Evolutionary conservation across 23 tunicate genomes (phyloP).

Genomic region (Diplosoma virens): DNA sequence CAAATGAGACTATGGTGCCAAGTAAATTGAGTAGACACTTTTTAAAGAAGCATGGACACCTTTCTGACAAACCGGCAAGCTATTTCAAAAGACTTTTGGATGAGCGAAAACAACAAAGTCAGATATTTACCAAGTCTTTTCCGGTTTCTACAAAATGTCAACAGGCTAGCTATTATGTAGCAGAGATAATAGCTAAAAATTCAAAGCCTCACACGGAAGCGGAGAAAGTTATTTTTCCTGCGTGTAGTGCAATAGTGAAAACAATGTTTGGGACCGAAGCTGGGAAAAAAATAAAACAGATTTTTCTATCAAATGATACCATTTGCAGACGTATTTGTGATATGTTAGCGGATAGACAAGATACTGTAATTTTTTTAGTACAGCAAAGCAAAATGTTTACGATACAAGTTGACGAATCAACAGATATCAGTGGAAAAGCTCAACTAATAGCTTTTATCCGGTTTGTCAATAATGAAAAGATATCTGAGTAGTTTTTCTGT

Average conservation of each 20-base stretch:
- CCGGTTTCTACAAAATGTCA: constrained; percentile 5
- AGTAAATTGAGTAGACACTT: too few species aligned
- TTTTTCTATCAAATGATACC: constrained; percentile 20
- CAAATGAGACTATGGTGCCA: too few species aligned
- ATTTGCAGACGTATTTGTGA: constrained; percentile 28
- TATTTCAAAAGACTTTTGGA: constrained; percentile 18
- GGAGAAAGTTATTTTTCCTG: constrained; percentile 14
- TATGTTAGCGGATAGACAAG: constrained; percentile 5
- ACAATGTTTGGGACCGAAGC: constrained; percentile 16
- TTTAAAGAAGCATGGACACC: too few species aligned
- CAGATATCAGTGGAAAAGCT: constrained; percentile 19
- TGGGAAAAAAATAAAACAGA: constrained; percentile 17
- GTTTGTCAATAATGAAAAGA: constrained; percentile 27
- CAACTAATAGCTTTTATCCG: constrained; percentile 14
- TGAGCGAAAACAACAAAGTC: constrained; percentile 6
- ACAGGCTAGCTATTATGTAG: constrained; percentile 19
- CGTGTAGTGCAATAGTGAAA: constrained; percentile 19
- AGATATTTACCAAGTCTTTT: constrained; percentile 18
- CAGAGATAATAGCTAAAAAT: constrained; percentile 25
- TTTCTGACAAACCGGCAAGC: too few species aligned
- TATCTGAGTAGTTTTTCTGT: constrained; percentile 23
- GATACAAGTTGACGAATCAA: constrained; percentile 30
- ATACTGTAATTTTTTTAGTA: constrained; percentile 14
- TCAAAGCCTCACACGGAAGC: constrained; percentile 31
- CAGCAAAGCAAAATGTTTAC: constrained; percentile 27